Conservation (phyloP, 2,113 vertebrate species). For the Rousettus leschenaultii region DNA sequence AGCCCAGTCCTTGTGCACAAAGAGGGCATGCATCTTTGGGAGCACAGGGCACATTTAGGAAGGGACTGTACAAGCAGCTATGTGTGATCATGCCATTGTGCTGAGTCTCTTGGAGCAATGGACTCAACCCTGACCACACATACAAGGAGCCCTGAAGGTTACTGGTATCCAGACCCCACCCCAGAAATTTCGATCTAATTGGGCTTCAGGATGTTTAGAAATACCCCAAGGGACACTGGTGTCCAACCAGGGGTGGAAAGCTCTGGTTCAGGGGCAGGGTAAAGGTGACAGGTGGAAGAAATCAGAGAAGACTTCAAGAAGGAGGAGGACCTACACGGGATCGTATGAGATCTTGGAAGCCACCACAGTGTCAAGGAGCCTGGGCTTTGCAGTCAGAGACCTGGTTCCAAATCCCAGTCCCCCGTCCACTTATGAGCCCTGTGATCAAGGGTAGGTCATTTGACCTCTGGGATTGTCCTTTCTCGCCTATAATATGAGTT, state of each 20-base stretch:
- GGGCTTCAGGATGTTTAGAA: neutral
- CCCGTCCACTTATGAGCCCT: neutral
- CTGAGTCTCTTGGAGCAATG: neutral
- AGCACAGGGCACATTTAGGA: neutral
- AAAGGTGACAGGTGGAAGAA: neutral
- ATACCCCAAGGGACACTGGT: neutral
- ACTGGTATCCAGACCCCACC: neutral
- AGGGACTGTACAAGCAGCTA: neutral
- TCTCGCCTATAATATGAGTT: fast-evolving
- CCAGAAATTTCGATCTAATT: neutral
- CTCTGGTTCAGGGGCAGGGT: neutral
- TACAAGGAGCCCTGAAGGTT: neutral
- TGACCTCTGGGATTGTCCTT: neutral
- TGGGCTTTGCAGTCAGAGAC: neutral
- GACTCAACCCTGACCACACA: neutral
- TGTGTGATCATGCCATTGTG: neutral
- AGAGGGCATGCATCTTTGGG: fast-evolving
- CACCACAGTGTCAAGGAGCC: neutral
- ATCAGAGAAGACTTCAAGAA: neutral
- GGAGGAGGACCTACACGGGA: neutral
- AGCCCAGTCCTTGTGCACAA: too few relatives aligned
- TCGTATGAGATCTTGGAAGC: neutral
- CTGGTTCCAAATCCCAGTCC: neutral
- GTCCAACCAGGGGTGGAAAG: neutral
- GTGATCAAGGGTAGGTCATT: neutral